Evolutionary conservation across 1,140 invertebrate species (phyloP).

Genomic region (Druon quercuslanigerum): DNA sequence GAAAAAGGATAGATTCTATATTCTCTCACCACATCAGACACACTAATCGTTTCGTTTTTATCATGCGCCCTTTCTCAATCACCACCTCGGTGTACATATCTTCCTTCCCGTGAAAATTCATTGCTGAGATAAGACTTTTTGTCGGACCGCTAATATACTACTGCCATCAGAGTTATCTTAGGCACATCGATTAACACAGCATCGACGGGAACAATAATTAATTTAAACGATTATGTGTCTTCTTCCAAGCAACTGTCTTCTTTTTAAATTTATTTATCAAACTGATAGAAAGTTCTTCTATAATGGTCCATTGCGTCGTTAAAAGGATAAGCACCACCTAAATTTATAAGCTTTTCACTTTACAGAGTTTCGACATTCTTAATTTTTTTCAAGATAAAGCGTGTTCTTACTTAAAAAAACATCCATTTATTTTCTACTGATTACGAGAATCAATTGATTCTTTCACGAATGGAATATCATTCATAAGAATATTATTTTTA

Average conservation of each 20-base stretch:
- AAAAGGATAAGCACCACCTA: background rate
- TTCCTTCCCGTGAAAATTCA: constrained; percentile 58
- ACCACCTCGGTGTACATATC: constrained; percentile 37
- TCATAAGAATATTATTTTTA: no score
- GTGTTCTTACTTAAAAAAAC: background rate
- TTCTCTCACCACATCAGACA: no score
- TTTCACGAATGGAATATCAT: no score
- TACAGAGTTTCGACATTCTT: constrained; percentile 9
- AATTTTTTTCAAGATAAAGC: constrained; percentile 16
- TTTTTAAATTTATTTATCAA: constrained; percentile 8
- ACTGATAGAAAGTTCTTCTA: constrained; percentile 23
- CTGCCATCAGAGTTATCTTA: constrained; percentile 51
- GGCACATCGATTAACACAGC: constrained; percentile 56
- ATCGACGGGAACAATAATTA: constrained; percentile 59
- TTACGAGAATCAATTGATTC: constrained; percentile 2
- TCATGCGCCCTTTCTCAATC: constrained; percentile 16
- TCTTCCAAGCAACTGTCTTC: constrained; percentile 1
- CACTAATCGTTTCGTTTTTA: background rate
- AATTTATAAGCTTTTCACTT: constrained; percentile 3
- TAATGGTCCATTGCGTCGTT: background rate
- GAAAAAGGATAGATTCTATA: no score
- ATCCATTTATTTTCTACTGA: background rate
- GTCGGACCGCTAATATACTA: constrained; percentile 58
- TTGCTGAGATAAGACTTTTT: constrained; percentile 59
- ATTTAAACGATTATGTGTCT: constrained; percentile 47